These are phyloP conservation scores for Hemithea aestivaria DNA, from an alignment of 2,888 invertebrate genomes.

Conservation along the genomic window DNA sequence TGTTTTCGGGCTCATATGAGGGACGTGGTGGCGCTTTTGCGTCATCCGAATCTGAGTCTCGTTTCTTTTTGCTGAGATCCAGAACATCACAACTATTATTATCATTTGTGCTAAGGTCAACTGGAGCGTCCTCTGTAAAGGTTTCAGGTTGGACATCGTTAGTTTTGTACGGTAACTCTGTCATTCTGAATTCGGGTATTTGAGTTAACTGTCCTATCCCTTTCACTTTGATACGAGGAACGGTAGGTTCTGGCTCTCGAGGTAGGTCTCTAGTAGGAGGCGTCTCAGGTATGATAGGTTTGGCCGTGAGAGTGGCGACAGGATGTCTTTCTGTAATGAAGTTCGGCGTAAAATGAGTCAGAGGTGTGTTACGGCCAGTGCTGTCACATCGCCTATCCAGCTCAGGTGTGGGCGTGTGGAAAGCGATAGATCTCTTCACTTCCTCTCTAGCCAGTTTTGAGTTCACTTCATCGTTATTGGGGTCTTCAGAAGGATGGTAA, in stretches of 20 bases:
- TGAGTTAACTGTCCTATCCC: conserved; percentile 81
- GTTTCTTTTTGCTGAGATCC: conserved; percentile 89
- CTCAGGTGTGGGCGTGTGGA: conserved; percentile 73
- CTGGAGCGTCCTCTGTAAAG: conserved; percentile 77
- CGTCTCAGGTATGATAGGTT: conserved; percentile 54
- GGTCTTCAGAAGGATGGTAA: conserved; percentile 92
- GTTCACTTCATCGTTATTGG: conserved; percentile 85
- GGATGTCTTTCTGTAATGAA: conserved; percentile 72
- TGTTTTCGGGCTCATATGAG: conserved; percentile 59
- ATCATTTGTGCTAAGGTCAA: conserved; percentile 84
- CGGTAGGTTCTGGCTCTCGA: conserved; percentile 57
- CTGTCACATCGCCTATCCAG: conserved; percentile 62
- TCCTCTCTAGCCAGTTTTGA: conserved; percentile 76
- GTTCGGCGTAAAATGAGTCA: conserved; percentile 64
- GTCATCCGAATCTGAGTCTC: conserved; percentile 55
- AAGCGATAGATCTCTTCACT: conserved; percentile 76
- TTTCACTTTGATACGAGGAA: conserved; percentile 80
- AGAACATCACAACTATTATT: conserved; percentile 82
- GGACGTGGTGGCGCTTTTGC: conserved; percentile 66
- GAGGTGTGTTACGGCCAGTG: conserved; percentile 62
- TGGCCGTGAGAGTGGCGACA: conserved; percentile 52
- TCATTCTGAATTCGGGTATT: conserved; percentile 70
- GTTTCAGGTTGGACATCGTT: conserved; percentile 55
- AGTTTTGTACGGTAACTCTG: conserved; percentile 53
- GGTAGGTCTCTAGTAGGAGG: conserved; percentile 54